Evolutionary conservation across 2,113 vertebrate genomes (phyloP).

Genomic region (Oceanites oceanicus): DNA sequence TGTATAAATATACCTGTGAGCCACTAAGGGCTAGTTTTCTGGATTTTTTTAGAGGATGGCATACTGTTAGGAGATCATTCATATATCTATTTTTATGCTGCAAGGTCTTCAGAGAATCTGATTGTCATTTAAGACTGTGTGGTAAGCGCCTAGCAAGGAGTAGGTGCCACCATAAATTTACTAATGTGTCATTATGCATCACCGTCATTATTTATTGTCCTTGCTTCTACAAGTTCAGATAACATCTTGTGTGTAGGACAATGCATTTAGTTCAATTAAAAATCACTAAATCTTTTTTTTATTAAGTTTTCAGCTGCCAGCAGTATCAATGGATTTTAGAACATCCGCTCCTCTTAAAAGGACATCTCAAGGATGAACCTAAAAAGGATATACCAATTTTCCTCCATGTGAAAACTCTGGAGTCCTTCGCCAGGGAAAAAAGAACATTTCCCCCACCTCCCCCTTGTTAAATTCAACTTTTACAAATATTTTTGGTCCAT

Average conservation of each 20-base stretch:
- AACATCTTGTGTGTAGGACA: not conserved
- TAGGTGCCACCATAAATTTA: not conserved
- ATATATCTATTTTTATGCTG: not conserved
- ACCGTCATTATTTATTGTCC: not conserved
- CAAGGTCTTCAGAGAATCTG: not conserved
- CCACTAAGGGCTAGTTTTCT: not conserved
- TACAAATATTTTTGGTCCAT: not conserved
- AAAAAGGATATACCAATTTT: not conserved
- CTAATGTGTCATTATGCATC: not conserved
- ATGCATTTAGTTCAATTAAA: conserved; percentile 20
- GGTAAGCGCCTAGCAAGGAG: not conserved
- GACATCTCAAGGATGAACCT: not conserved
- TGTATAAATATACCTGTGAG: not conserved
- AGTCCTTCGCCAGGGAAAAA: not conserved
- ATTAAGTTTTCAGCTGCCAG: conserved; percentile 17
- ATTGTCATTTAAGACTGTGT: not conserved
- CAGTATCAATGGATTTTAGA: not conserved
- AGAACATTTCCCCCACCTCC: not conserved
- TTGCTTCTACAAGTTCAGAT: not conserved
- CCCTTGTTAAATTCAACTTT: not conserved
- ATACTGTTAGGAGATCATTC: not conserved
- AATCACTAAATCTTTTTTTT: not conserved
- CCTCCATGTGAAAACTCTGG: not conserved
- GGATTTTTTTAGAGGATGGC: not conserved
- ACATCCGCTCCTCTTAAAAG: not conserved